A percentile compares a stretch with the other conserved stretches of the same genome.
Evolutionary conservation across 2,797 vertebrate genomes (phyloP).

Genomic region (Neosilurus mollespiculum): DNA sequence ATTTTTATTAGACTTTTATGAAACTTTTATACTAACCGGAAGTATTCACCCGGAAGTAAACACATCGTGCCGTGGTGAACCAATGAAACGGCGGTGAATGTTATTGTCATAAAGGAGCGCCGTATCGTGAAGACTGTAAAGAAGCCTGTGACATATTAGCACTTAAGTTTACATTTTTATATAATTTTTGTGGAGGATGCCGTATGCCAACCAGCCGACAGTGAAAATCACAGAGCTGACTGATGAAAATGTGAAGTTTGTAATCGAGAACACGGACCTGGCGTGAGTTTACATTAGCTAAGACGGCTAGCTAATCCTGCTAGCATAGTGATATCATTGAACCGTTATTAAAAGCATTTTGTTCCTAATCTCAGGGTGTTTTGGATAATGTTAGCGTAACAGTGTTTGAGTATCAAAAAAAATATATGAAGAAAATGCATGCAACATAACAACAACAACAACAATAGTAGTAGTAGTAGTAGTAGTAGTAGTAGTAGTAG

Average conservation of each 20-base stretch:
- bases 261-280: conserved; percentile 95
- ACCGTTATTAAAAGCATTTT: not conserved
- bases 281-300: conserved; percentile 77
- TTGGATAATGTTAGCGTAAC: not conserved
- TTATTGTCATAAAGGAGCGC: not conserved
- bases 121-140: not conserved
- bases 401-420: not conserved
- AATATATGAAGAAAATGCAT: not conserved
- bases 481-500: not conserved
- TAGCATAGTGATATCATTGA: not conserved
- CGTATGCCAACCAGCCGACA: conserved; percentile 95
- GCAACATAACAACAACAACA: too few species aligned
- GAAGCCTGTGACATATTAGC: not conserved
- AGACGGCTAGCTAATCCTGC: not conserved
- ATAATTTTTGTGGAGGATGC: conserved; percentile 70
- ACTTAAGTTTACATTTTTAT: too few species aligned
- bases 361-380: not conserved
- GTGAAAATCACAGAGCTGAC: conserved; percentile 93
- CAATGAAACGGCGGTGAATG: not conserved
- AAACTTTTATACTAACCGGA: conserved; percentile 5
- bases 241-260: conserved; percentile 97
- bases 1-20: too few species aligned
- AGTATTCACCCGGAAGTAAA: conserved; percentile 18
- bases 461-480: too few species aligned
- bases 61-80: too few species aligned